Percentiles rank a stretch among this genome's conserved stretches.
These are phyloP conservation scores for Morinoia aosen DNA, from an alignment of 2,888 invertebrate species.

Conservation along the genomic window DNA sequence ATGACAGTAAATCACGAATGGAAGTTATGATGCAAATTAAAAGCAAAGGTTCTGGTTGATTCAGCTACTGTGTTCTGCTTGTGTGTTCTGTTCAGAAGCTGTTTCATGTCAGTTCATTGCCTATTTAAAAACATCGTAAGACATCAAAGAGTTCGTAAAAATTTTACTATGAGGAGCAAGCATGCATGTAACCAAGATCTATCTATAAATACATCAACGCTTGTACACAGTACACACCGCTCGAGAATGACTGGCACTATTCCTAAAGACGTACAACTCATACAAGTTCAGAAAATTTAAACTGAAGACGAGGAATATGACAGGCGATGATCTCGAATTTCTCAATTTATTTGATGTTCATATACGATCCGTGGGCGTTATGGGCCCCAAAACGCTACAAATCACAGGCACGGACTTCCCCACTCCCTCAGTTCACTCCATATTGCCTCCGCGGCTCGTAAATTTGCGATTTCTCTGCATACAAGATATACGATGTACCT, in stretches of 20 bases:
- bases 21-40: too few relatives aligned
- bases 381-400: neutral
- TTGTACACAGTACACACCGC: neutral
- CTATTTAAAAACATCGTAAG: too few relatives aligned
- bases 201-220: neutral
- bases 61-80: too few relatives aligned
- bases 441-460: neutral
- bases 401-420: neutral
- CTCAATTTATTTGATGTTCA: neutral
- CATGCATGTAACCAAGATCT: neutral
- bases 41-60: too few relatives aligned
- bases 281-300: neutral
- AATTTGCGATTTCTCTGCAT: neutral
- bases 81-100: too few relatives aligned
- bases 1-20: too few relatives aligned
- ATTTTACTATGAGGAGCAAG: neutral
- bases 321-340: neutral
- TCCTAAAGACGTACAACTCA: neutral
- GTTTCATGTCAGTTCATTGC: too few relatives aligned
- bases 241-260: neutral
- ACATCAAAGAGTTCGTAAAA: too few relatives aligned
- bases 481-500: neutral
- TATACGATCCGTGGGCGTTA: neutral
- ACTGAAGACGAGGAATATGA: neutral
- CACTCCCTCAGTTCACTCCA: neutral